A percentile compares a stretch with the other conserved stretches of the same genome.
These are phyloP conservation scores for Archocentrus centrarchus DNA, from an alignment of 2,113 vertebrate species.

Conservation along the genomic window DNA sequence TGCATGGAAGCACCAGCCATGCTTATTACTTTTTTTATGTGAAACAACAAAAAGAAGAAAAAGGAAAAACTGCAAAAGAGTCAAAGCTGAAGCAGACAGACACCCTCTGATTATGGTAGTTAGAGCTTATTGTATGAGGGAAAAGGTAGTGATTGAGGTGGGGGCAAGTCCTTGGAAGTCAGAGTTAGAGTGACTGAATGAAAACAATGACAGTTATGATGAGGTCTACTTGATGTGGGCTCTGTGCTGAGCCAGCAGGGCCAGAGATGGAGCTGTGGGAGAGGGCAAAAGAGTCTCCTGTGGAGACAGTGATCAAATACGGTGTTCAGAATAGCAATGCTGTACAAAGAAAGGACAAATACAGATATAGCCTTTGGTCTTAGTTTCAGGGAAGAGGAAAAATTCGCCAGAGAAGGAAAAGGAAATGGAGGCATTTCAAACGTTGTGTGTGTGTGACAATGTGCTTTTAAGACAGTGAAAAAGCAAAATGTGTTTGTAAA, in stretches of 20 bases:
- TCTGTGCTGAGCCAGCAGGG: constrained; percentile 42
- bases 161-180: constrained; percentile 54
- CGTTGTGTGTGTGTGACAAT: not conserved
- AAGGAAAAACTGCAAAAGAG: not conserved
- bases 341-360: constrained; percentile 23
- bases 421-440: not conserved
- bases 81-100: constrained; percentile 25
- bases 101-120: constrained; percentile 62
- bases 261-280: constrained; percentile 43
- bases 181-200: constrained; percentile 33
- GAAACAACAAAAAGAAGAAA: not conserved
- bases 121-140: constrained; percentile 33
- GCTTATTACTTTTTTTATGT: constrained; percentile 51
- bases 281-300: constrained; percentile 50
- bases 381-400: constrained; percentile 8
- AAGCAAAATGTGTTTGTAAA: constrained; percentile 44
- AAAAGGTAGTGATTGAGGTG: constrained; percentile 46
- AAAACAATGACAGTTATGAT: constrained; percentile 72
- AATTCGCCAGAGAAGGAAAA: not conserved
- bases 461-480: constrained; percentile 20
- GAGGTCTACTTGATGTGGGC: constrained; percentile 54
- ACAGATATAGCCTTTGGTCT: constrained; percentile 45
- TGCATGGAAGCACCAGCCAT: constrained; percentile 49
- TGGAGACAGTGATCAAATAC: constrained; percentile 60
- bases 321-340: constrained; percentile 35